Base-by-base conservation (phyloP, 2,797 vertebrate species). In the Ptychobarbus kaznakovi region DNA sequence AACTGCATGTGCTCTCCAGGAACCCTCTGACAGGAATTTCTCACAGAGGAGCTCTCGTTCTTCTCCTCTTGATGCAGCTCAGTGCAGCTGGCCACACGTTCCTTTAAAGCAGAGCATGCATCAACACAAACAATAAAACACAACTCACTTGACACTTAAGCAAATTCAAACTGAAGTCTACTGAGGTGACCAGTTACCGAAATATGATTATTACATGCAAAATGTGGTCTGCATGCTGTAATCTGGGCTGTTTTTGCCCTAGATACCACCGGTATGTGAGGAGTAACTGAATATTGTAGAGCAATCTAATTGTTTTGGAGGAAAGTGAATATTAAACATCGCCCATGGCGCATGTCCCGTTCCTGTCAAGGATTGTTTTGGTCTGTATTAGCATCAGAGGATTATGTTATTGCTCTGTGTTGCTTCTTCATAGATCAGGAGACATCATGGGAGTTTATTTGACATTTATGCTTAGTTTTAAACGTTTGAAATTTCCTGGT, bases 1-100 rank as follows among this genome's bases (percentile, higher is more conserved):
- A 87, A 16, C 32, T 15, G 53, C 40, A 42, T 80, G 49, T 49
- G 35, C 70, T 83, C 82, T 84, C 61, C 65, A 66, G 72, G 44
- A 74, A 82, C 82, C 83, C 81, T 79, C 86, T 86, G 77, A 86
- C 83, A 83, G 69, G 75, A 83, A 65, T 76, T 53, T 83, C 76
- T 80, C 86, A 70, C 75, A 5, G 75, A 80, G 53, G 83, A 77
- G 56, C 80, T 46, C 16, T 70, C 80, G 72, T 77, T 86, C 83
- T 73, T 78, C 56, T 86, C 12, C 76, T 83, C 81, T 83, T 73
- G 86, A 81, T 46, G 78, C 61, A 80, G 79, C 58, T 46, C 73
- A 28, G 77, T 77, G 70, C 79, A 83, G 65, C 86, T 86, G 83
- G 86, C 53, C 44, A 73, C n/a, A 28, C 58, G 83, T 86, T 83